A percentile compares a stretch with the other conserved stretches of the same genome.
Conservation (phyloP, 1,140 invertebrate genomes). For the Drosophila novamexicana region DNA sequence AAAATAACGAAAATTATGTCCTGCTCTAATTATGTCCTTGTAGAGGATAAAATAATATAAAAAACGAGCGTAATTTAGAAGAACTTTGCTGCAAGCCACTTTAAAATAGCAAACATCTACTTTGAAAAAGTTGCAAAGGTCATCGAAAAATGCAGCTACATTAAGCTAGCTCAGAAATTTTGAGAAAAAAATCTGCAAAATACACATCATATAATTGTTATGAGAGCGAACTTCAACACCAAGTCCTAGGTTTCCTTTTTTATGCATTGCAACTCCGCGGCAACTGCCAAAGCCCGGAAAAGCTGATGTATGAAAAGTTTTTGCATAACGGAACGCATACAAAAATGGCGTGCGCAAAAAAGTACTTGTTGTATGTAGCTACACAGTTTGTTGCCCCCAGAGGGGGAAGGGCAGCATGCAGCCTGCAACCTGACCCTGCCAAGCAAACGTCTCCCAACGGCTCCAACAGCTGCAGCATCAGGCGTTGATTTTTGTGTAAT, state of each 20-base stretch:
- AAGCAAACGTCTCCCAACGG: not conserved
- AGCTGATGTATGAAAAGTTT: slow-evolving; percentile 29
- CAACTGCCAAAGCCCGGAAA: slow-evolving; percentile 28
- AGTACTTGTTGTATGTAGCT: slow-evolving; percentile 35
- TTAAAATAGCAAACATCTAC: slow-evolving; percentile 9
- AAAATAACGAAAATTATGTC: no score
- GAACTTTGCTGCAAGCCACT: not conserved
- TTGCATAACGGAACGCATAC: slow-evolving; percentile 26
- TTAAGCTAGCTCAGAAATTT: slow-evolving; percentile 40
- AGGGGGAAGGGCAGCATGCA: not conserved
- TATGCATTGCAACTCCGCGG: not conserved
- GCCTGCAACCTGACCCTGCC: slow-evolving; percentile 29
- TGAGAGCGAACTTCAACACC: slow-evolving; percentile 16
- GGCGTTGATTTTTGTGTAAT: slow-evolving; percentile 37
- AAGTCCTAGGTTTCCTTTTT: slow-evolving; percentile 11
- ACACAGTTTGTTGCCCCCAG: slow-evolving; percentile 30
- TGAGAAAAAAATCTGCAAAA: slow-evolving; percentile 18
- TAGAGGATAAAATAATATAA: no score
- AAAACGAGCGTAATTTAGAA: no score
- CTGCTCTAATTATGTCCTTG: no score
- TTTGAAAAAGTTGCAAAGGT: not conserved
- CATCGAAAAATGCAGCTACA: slow-evolving; percentile 25
- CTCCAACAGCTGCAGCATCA: slow-evolving; percentile 8
- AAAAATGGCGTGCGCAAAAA: slow-evolving; percentile 14
- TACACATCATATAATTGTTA: slow-evolving; percentile 65